A percentile compares a stretch with the other conserved stretches of the same genome.
These are phyloP conservation scores for Pipistrellus pipistrellus DNA, from an alignment of 2,797 vertebrate species.

Conservation along the genomic window DNA sequence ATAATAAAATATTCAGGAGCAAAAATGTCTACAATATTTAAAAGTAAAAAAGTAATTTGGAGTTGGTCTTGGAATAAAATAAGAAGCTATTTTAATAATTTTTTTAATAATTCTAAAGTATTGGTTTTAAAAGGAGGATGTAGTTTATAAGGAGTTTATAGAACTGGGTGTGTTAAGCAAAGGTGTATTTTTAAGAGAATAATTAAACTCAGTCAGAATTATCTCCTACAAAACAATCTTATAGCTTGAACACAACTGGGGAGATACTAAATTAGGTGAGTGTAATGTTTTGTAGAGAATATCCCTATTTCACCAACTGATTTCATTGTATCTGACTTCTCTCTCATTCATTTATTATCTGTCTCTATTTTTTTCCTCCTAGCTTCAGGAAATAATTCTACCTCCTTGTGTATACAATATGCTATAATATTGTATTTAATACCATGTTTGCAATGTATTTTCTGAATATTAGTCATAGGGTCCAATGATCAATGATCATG, in stretches of 20 bases:
- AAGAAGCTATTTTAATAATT: background rate
- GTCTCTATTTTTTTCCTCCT: constrained; percentile 52
- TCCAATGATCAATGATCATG: background rate
- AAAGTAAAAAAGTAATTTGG: constrained; percentile 29
- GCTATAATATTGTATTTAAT: background rate
- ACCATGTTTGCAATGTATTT: background rate
- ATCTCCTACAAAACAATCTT: background rate
- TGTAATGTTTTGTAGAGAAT: background rate
- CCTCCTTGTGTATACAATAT: background rate
- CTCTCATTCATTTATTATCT: constrained; percentile 51
- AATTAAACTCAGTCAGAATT: constrained; percentile 53
- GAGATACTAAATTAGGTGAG: background rate
- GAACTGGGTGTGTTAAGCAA: background rate
- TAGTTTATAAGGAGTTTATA: background rate
- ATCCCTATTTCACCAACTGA: background rate
- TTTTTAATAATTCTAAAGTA: background rate
- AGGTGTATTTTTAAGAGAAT: background rate
- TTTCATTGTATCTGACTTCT: background rate
- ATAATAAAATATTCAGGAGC: constrained; percentile 2
- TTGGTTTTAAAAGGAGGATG: constrained; percentile 14
- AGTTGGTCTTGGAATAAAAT: constrained; percentile 3
- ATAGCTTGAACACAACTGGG: background rate
- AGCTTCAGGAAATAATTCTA: constrained; percentile 59
- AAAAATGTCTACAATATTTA: constrained; percentile 36
- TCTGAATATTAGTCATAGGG: constrained; percentile 59